phyloP scores from a whole-genome alignment of 1,140 invertebrate species.

The Caenorhabditis brenneri region DNA sequence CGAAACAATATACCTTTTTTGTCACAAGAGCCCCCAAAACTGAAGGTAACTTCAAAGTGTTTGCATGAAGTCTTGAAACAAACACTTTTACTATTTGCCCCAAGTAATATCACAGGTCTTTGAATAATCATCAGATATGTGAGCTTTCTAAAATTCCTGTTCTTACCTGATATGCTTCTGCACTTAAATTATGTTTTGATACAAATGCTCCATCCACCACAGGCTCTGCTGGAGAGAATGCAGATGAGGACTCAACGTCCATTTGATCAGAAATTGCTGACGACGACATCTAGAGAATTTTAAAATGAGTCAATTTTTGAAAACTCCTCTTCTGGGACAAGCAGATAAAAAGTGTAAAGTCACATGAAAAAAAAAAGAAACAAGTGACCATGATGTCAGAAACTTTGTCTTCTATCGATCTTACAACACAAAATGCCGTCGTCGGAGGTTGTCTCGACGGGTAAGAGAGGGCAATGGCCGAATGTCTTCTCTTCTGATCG shows the following conservation, averaged over 20 bases:
- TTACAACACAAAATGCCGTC: neutral
- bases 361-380: neutral
- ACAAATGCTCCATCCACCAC: slow-evolving; percentile 62
- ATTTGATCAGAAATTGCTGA: slow-evolving; percentile 1
- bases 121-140: too few relatives aligned
- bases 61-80: too few relatives aligned
- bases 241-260: slow-evolving; percentile 49
- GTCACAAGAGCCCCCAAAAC: too few relatives aligned
- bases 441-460: neutral
- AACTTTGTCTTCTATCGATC: neutral
- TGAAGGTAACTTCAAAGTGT: too few relatives aligned
- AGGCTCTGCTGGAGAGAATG: slow-evolving; percentile 55
- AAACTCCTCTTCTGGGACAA: neutral
- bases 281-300: neutral
- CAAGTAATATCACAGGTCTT: too few relatives aligned
- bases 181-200: slow-evolving; percentile 64
- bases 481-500: neutral
- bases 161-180: slow-evolving; percentile 66
- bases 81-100: too few relatives aligned
- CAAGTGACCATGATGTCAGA: slow-evolving; percentile 6
- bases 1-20: too few relatives aligned
- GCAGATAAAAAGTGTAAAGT: neutral
- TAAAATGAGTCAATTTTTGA: neutral
- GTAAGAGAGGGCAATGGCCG: neutral
- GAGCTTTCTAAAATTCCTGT: too few relatives aligned